Percentiles rank a stretch among this genome's conserved stretches.
Conservation (phyloP, 2,113 vertebrate genomes). For the Gobiocypris rarus region DNA sequence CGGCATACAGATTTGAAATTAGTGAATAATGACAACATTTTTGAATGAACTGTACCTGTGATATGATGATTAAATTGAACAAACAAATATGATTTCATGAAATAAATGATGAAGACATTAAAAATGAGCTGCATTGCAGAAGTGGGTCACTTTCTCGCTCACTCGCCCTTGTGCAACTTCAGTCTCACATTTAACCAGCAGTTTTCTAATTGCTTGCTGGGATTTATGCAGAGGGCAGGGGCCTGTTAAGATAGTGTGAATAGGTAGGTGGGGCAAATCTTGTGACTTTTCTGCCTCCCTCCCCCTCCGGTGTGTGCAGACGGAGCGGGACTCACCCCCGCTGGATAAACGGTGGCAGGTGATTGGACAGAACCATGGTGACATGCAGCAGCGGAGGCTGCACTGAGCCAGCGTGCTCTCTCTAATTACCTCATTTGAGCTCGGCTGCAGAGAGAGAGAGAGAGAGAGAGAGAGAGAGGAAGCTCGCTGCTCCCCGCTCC, state of each 20-base stretch:
- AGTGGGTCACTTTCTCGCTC: neutral
- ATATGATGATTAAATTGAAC: neutral
- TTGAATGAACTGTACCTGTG: neutral
- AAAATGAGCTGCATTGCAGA: neutral
- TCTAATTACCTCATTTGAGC: slow-evolving; percentile 69
- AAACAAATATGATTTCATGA: neutral
- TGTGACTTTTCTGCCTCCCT: slow-evolving; percentile 58
- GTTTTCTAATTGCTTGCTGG: slow-evolving; percentile 61
- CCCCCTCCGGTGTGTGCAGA: slow-evolving; percentile 41
- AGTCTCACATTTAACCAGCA: slow-evolving; percentile 62
- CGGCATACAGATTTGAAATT: neutral
- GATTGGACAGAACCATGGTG: slow-evolving; percentile 65
- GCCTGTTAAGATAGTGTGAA: slow-evolving; percentile 61
- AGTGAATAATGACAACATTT: too few relatives aligned
- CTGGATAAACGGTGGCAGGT: slow-evolving; percentile 63
- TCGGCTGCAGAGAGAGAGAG: slow-evolving; percentile 53
- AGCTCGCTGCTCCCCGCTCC: slow-evolving; percentile 44
- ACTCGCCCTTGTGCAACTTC: slow-evolving; percentile 46
- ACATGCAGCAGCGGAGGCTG: slow-evolving; percentile 65
- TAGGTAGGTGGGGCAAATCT: slow-evolving; percentile 61
- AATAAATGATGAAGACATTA: neutral
- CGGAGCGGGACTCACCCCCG: slow-evolving; percentile 41
- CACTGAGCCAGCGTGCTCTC: slow-evolving; percentile 64
- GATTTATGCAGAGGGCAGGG: slow-evolving; percentile 59
- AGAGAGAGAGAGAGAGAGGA: slow-evolving; percentile 45